A percentile compares a stretch with the other conserved stretches of the same genome.
These are phyloP conservation scores for Halcyon senegalensis DNA, from an alignment of 2,113 vertebrate genomes.

Conservation along the genomic window DNA sequence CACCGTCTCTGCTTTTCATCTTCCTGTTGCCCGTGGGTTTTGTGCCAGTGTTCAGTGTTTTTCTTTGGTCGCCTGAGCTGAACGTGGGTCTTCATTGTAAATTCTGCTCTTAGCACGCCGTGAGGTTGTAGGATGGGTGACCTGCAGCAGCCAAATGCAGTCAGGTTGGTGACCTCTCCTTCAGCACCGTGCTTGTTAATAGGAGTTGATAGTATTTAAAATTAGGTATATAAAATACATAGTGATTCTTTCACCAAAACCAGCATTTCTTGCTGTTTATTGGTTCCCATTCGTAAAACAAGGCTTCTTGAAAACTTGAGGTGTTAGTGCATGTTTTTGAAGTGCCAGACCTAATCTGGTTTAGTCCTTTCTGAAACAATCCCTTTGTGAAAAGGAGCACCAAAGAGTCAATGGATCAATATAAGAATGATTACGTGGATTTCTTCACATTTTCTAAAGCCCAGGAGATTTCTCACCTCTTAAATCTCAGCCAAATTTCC, in stretches of 20 bases:
- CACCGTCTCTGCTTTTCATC: rapidly evolving
- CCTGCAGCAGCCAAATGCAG: background rate
- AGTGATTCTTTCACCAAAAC: background rate
- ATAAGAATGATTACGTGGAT: background rate
- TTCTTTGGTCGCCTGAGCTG: background rate
- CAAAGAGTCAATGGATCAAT: background rate
- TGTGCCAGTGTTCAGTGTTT: background rate
- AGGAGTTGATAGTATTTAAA: background rate
- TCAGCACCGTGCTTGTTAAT: background rate
- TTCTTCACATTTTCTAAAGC: background rate
- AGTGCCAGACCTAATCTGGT: background rate
- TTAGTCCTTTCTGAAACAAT: background rate
- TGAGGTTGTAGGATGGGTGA: background rate
- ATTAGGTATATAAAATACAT: background rate
- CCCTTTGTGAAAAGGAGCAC: background rate
- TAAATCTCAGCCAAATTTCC: background rate
- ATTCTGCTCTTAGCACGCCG: background rate
- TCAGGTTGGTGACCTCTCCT: background rate
- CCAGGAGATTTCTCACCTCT: background rate
- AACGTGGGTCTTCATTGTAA: background rate
- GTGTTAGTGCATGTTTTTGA: rapidly evolving
- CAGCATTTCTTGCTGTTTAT: background rate
- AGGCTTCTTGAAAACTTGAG: background rate
- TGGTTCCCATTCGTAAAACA: background rate
- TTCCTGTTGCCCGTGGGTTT: background rate